phyloP scores from a whole-genome alignment of 2,888 invertebrate species.

The Chelonus formosanus region DNA sequence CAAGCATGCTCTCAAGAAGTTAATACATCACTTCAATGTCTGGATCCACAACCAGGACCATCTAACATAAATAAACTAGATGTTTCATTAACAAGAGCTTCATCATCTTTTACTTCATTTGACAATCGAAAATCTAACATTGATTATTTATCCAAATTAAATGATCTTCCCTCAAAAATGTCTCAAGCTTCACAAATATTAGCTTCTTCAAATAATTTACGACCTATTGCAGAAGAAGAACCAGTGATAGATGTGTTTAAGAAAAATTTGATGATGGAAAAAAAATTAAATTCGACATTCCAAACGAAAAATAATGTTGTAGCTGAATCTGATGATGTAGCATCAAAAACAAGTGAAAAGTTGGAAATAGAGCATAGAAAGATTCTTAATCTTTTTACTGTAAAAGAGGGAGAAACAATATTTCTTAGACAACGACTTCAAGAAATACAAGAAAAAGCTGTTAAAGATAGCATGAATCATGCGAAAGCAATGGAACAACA shows the following conservation, averaged over 20 bases:
- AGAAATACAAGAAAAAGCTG: slow-evolving; percentile 49
- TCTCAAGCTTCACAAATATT: slow-evolving; percentile 40
- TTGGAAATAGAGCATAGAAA: slow-evolving; percentile 53
- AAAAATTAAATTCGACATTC: slow-evolving; percentile 49
- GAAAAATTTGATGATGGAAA: slow-evolving; percentile 39
- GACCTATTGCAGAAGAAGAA: slow-evolving; percentile 38
- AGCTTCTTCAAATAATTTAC: slow-evolving; percentile 41
- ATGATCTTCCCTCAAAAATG: not conserved
- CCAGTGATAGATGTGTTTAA: slow-evolving; percentile 46
- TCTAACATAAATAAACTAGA: slow-evolving; percentile 29
- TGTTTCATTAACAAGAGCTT: not conserved
- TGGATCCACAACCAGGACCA: slow-evolving; percentile 13
- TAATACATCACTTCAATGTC: slow-evolving; percentile 29
- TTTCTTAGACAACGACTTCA: slow-evolving; percentile 54
- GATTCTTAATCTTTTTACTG: slow-evolving; percentile 51
- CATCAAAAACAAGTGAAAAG: slow-evolving; percentile 45
- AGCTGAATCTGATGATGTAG: slow-evolving; percentile 34
- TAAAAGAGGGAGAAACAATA: slow-evolving; percentile 56
- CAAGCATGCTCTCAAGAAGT: slow-evolving; percentile 51
- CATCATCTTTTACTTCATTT: not conserved
- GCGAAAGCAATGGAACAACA: slow-evolving; percentile 52
- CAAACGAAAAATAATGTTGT: slow-evolving; percentile 5
- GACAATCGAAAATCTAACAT: too few species aligned
- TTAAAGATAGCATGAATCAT: slow-evolving; percentile 51
- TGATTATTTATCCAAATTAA: too few species aligned